Evolutionary conservation across 2,888 invertebrate species (phyloP), one percentile per base, ranked within the genome.

Genomic region (Bellardia bayeri): DNA sequence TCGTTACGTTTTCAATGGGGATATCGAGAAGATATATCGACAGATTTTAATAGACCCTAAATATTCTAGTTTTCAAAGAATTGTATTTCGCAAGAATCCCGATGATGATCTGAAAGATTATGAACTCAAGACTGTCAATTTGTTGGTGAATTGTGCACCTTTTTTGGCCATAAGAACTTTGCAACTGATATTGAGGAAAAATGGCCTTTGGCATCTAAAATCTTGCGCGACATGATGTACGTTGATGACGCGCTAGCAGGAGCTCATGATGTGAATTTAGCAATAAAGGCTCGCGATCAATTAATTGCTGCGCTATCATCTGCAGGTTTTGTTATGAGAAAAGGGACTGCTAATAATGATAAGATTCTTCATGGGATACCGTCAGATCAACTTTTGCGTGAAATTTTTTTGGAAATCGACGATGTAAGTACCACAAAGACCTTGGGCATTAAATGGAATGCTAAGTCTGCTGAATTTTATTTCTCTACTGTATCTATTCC

Each of bases 1-100:
- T 37, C 63, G n/a, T 14, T 81, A 71, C 40, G 71, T 81, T 23
- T 81, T 81, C 42, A 81, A 72, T 61, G 80, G 71, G 13, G 80
- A 72, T 13, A 71, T 80, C 13, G 23, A 71, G 6, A 71, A 80
- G 16, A 80, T 71, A 63, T 80, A 49, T 45, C 64, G 40, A 5
- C 40, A 40, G 8, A 40, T 40, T 7, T 8, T 40, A 7, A 40
- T 40, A 40, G 6, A 78, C 49, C 56, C 78, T 3, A 23, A 56
- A 9, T 51, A 78, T 8, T n/a, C 56, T 8, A 16, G 9, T 16
- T 42, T 68, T 40, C 56, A 78, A 54, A 16, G 66, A 58, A 68
- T 78, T 14, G 3, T 78, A 2, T 68, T 42, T 14, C 40, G 66
- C 2, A 42, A 16, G 8, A 51, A 51, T 16, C 40, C 61, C 23